phyloP scores from a whole-genome alignment of 1,140 invertebrate species.

The Caenorhabditis latens region DNA sequence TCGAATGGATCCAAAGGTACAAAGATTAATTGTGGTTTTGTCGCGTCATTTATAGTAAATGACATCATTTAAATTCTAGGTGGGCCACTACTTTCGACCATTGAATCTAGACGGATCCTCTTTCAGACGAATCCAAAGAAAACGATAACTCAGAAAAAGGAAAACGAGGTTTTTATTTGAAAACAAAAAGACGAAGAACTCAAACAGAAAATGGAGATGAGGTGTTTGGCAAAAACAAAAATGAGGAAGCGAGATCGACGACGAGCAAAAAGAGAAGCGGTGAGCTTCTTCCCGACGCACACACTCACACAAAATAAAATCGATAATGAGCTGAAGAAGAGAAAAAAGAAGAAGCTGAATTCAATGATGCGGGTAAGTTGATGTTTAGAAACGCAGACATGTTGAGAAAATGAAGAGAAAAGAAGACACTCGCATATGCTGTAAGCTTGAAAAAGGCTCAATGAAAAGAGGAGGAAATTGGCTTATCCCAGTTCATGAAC shows the following conservation, averaged over 20 bases:
- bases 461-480: no score
- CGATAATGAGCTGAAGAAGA: conserved; percentile 49
- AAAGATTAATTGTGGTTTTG: no score
- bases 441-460: not conserved
- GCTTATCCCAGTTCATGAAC: no score
- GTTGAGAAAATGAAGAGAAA: not conserved
- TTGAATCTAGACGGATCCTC: no score
- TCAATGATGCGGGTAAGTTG: conserved; percentile 48
- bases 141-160: not conserved
- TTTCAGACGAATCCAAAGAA: no score
- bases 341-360: conserved; percentile 49
- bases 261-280: not conserved
- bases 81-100: no score
- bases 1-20: no score
- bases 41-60: no score
- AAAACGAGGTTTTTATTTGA: not conserved
- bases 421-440: not conserved
- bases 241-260: conserved; percentile 27
- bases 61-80: no score
- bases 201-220: conserved; percentile 28
- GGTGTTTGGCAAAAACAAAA: conserved; percentile 49
- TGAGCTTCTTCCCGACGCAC: conserved; percentile 7
- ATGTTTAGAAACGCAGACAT: conserved; percentile 28
- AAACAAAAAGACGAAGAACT: not conserved
- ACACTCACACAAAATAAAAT: conserved; percentile 30